Conservation (phyloP, 2,797 vertebrate genomes). For the Trematomus bernacchii region DNA sequence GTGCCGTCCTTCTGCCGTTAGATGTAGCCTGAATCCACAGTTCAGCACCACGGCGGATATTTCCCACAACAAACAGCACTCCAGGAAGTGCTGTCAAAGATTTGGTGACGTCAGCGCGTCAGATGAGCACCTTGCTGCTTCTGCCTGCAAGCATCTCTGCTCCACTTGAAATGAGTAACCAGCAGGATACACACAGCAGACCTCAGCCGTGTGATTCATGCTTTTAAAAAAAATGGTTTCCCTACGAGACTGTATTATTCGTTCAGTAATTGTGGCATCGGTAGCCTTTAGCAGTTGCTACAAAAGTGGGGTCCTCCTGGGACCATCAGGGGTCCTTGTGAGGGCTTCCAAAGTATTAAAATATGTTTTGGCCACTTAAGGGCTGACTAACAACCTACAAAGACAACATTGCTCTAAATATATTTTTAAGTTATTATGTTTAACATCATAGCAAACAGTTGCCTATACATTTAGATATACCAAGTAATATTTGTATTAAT, state of each 20-base stretch:
- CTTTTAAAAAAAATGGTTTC: constrained; percentile 10
- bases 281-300: constrained; percentile 31
- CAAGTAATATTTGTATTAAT: neutral
- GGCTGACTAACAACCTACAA: neutral
- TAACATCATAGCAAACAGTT: neutral
- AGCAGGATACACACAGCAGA: constrained; percentile 7
- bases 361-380: neutral
- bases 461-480: neutral
- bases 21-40: constrained; percentile 38
- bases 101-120: constrained; percentile 83
- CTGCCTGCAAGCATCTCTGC: constrained; percentile 38
- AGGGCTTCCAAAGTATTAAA: constrained; percentile 13
- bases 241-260: constrained; percentile 18
- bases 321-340: neutral
- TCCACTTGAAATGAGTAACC: constrained; percentile 24
- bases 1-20: constrained; percentile 19
- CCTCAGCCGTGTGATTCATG: constrained; percentile 39
- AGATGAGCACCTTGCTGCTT: constrained; percentile 62
- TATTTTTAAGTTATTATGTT: neutral
- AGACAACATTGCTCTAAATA: neutral
- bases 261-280: neutral
- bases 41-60: constrained; percentile 68
- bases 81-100: constrained; percentile 87
- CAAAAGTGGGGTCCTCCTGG: constrained; percentile 2
- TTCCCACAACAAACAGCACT: constrained; percentile 82